A percentile compares a stretch with the other conserved stretches of the same genome.
Evolutionary conservation across 2,797 vertebrate genomes (phyloP).

Genomic region (Buceros bicornis): DNA sequence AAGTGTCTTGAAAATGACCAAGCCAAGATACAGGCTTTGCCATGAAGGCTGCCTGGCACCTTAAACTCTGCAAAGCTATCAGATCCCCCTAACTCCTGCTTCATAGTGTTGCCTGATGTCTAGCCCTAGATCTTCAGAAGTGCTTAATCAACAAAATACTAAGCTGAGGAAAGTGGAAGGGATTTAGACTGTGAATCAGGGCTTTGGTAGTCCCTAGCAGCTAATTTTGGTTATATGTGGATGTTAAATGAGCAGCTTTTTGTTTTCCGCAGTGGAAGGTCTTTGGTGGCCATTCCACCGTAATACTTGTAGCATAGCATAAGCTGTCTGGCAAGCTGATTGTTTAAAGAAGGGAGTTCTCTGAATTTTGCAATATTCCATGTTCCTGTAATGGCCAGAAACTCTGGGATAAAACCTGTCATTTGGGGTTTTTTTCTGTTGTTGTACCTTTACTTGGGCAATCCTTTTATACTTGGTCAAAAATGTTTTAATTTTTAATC

Average conservation of each 20-base stretch:
- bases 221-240: neutral
- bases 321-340: neutral
- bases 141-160: neutral
- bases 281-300: neutral
- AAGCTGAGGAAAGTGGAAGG: neutral
- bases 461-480: neutral
- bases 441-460: neutral
- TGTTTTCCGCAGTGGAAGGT: neutral
- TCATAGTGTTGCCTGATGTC: neutral
- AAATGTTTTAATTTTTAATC: neutral
- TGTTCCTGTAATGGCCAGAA: neutral
- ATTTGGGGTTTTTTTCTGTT: neutral
- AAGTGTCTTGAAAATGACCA: neutral
- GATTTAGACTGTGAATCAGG: neutral
- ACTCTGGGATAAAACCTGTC: neutral
- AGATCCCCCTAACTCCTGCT: neutral
- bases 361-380: neutral
- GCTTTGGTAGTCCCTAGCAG: neutral
- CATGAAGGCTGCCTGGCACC: neutral
- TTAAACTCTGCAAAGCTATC: neutral
- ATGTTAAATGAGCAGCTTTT: neutral
- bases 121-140: neutral
- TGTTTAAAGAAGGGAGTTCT: neutral
- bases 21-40: neutral
- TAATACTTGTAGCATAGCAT: neutral